Conservation (phyloP, 2,113 vertebrate genomes). For the Australoheros scitulus region DNA sequence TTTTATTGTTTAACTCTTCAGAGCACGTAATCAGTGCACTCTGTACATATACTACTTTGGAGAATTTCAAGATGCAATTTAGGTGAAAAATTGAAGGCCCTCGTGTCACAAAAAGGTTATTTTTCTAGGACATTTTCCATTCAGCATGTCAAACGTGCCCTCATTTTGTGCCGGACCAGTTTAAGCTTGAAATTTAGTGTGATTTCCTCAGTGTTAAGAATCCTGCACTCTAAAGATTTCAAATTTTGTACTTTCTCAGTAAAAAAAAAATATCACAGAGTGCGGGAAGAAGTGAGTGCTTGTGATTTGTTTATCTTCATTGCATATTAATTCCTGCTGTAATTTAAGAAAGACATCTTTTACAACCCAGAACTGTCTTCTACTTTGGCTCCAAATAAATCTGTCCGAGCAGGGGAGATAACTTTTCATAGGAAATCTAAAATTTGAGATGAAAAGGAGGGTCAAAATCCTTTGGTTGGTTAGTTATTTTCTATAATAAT, state of each 20-base stretch:
- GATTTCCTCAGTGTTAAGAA: not conserved
- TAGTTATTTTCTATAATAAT: not conserved
- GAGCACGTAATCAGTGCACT: not conserved
- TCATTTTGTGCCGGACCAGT: constrained; percentile 2
- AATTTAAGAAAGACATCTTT: constrained; percentile 6
- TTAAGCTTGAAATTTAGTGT: constrained; percentile 42
- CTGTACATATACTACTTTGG: not conserved
- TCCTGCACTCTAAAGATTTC: constrained; percentile 23
- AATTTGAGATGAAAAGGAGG: constrained; percentile 7
- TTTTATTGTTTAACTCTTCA: not conserved
- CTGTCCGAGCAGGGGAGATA: not conserved
- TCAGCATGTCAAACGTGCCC: not conserved
- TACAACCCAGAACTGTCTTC: not conserved
- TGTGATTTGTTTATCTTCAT: constrained; percentile 27
- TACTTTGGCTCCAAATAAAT: constrained; percentile 1
- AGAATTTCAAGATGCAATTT: not conserved
- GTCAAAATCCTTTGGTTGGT: not conserved
- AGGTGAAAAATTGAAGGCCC: not conserved
- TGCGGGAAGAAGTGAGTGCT: constrained; percentile 4
- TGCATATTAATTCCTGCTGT: constrained; percentile 1
- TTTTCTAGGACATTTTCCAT: constrained; percentile 15
- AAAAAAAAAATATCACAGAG: constrained; percentile 2
- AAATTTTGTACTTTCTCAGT: constrained; percentile 16
- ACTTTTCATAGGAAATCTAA: constrained; percentile 16
- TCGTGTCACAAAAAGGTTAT: not conserved